These are phyloP conservation scores for Erinaceus europaeus DNA, from an alignment of 2,113 vertebrate genomes.

Conservation along the genomic window DNA sequence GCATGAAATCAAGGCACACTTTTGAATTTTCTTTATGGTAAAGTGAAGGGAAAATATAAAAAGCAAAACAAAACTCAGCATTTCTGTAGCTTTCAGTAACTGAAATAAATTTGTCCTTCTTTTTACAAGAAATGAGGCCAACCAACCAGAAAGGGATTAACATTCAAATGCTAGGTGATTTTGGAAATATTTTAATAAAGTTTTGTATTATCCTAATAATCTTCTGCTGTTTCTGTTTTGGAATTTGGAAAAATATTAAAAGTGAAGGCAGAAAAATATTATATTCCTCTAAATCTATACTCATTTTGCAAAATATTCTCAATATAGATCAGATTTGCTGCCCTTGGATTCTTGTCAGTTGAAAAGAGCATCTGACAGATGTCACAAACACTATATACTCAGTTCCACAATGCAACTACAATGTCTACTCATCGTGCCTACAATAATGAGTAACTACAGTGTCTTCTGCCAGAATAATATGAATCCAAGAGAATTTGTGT, in stretches of 20 bases:
- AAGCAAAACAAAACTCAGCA: neutral
- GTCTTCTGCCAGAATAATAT: neutral
- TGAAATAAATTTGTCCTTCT: conserved; percentile 24
- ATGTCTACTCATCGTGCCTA: neutral
- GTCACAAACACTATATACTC: neutral
- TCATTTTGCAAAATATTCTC: neutral
- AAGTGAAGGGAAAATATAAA: conserved; percentile 1
- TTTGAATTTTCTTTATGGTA: conserved; percentile 20
- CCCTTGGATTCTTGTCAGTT: no score
- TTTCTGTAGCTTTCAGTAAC: neutral
- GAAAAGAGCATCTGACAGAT: neutral
- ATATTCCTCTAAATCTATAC: neutral
- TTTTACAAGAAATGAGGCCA: neutral
- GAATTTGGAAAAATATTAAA: neutral
- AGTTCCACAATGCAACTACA: neutral
- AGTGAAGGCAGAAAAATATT: neutral
- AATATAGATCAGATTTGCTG: neutral
- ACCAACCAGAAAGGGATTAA: neutral
- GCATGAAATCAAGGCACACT: neutral
- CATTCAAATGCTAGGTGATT: conserved; percentile 16
- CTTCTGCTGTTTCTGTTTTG: neutral
- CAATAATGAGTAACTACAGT: no score
- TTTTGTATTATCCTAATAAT: conserved; percentile 14
- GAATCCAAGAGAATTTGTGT: neutral
- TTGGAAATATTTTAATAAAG: conserved; percentile 5